Percentiles rank a stretch among this genome's conserved stretches.
Evolutionary conservation across 2,888 invertebrate species (phyloP).

Genomic region (Parelbella ahira): DNA sequence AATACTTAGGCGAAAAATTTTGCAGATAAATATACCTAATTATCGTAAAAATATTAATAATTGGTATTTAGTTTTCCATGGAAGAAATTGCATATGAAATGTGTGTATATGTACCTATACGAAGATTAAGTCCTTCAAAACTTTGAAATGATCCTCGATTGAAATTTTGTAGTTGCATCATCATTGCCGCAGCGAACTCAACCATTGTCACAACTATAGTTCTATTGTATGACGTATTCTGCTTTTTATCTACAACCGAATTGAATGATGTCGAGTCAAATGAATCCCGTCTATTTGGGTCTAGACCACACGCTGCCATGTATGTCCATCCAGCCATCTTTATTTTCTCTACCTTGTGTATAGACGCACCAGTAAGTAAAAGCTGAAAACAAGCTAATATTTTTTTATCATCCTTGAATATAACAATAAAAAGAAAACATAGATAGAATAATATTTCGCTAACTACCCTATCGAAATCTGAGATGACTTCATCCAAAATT

Average conservation of each 20-base stretch:
- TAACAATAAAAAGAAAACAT: too few relatives aligned
- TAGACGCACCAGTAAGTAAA: slow-evolving; percentile 81
- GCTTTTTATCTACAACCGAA: slow-evolving; percentile 43
- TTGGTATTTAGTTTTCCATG: too few relatives aligned
- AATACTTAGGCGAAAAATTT: too few relatives aligned
- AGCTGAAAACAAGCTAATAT: too few relatives aligned
- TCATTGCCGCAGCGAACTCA: slow-evolving; percentile 74
- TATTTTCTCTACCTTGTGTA: slow-evolving; percentile 93
- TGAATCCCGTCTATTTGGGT: slow-evolving; percentile 85
- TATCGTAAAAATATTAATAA: too few relatives aligned
- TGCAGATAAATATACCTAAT: too few relatives aligned
- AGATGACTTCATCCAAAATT: slow-evolving; percentile 93
- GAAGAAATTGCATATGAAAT: too few relatives aligned
- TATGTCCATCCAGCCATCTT: slow-evolving; percentile 98
- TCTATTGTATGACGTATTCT: slow-evolving; percentile 58
- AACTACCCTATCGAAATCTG: slow-evolving; percentile 95
- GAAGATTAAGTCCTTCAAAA: slow-evolving; percentile 83
- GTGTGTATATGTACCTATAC: slow-evolving; percentile 86
- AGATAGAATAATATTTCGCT: slow-evolving; percentile 28
- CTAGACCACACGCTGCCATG: slow-evolving; percentile 97
- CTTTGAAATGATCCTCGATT: slow-evolving; percentile 82
- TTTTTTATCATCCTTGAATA: background rate
- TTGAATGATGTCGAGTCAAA: slow-evolving; percentile 55
- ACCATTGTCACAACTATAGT: slow-evolving; percentile 72
- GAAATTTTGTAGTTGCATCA: slow-evolving; percentile 75